Evolutionary conservation across 2,888 invertebrate genomes (phyloP), one percentile per base, ranked within the genome.

Genomic region (Myopa testacea): DNA sequence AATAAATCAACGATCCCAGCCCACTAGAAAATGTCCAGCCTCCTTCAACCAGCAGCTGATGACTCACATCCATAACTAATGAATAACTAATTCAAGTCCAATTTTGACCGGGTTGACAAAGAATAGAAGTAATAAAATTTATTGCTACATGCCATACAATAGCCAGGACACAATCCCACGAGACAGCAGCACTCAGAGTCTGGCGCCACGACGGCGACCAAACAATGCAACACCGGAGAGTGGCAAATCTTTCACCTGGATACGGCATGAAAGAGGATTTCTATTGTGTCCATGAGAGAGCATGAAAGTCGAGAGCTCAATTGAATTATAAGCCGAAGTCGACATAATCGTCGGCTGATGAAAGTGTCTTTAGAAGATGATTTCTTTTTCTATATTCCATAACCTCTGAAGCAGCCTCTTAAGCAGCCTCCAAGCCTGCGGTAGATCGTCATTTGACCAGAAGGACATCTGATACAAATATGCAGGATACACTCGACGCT

Each of bases 361-460:
- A 55, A 55, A n/a, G 10, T n/a, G 55, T n/a, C 14, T 55, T 55
- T 16, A n/a, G 55, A n/a, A 10, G 50, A 6, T 10, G 14, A 10
- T 38, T 65, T 37, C 16, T 38, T 14, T 65, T 6, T 14, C 4
- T 65, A 37, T 7, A 37, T 65, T 26, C 16, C 34, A 26, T 10
- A n/a, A 19, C 50, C 50, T 12, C 14, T n/a, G 26, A 4, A n/a
- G 40, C 69, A 19, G 40, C 4, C 69, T 37, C 8, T 79, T 77
- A 70, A 79, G 60, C 50, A 67, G 77, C 78, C 78, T 69, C 68
- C 34, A 62, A 26, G 38, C 68, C 73, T 63, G 74, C 74, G 74
- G 74, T 72, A 72, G 72, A 72, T 58, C 72, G 58, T 58, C 38
- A 14, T 14, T 72, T 63, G 65, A 69, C 60, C 68, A 60, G 3